phyloP scores from a whole-genome alignment of 2,888 invertebrate genomes.

The Pammene aurita region DNA sequence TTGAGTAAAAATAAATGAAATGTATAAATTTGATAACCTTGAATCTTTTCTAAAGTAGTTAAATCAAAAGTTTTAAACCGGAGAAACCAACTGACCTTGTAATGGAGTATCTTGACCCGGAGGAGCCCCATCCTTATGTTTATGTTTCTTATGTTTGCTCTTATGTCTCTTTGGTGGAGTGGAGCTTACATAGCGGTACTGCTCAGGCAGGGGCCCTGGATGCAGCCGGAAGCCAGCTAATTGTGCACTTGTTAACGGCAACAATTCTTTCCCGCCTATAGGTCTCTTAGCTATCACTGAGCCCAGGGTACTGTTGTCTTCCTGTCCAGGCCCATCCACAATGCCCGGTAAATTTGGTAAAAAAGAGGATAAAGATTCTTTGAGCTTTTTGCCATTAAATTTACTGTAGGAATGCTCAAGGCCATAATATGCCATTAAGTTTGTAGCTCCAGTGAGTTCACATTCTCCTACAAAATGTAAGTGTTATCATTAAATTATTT shows the following conservation, averaged over 20 bases:
- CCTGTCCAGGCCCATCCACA: slow-evolving; percentile 95
- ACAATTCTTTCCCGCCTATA: slow-evolving; percentile 92
- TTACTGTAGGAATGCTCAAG: slow-evolving; percentile 98
- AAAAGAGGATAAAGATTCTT: slow-evolving; percentile 97
- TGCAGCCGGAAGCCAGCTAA: slow-evolving; percentile 96
- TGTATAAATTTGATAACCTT: no score
- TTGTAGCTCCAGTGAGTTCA: slow-evolving; percentile 97
- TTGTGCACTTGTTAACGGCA: slow-evolving; percentile 93
- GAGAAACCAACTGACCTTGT: slow-evolving; percentile 77
- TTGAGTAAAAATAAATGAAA: no score
- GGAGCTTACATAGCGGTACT: slow-evolving; percentile 96
- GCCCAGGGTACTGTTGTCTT: slow-evolving; percentile 93
- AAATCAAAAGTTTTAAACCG: no score
- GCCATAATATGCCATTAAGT: slow-evolving; percentile 98
- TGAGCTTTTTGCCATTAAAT: slow-evolving; percentile 97
- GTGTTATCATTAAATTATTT: slow-evolving; percentile 15
- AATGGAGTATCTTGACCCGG: slow-evolving; percentile 89
- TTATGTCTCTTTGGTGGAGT: slow-evolving; percentile 96
- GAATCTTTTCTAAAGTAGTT: no score
- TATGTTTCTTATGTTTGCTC: slow-evolving; percentile 97
- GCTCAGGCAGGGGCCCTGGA: slow-evolving; percentile 98
- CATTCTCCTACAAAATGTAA: slow-evolving; percentile 87
- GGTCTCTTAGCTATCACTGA: slow-evolving; percentile 98
- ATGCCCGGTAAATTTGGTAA: slow-evolving; percentile 97
- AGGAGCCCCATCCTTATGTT: slow-evolving; percentile 93